phyloP scores from a whole-genome alignment of 2,113 vertebrate genomes.

The Ceyx cyanopectus region DNA sequence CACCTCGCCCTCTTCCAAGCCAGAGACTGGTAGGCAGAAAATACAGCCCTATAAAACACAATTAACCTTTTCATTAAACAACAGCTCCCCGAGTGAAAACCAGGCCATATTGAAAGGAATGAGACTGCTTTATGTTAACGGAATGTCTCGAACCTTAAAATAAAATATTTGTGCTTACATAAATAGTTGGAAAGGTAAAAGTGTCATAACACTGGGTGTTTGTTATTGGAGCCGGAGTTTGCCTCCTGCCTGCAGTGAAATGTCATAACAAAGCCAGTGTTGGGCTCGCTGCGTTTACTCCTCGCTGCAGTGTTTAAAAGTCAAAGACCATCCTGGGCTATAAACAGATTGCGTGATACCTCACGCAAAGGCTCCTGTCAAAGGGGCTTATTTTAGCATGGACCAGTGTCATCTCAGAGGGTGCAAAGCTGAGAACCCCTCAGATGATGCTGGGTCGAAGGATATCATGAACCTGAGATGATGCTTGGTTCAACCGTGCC shows the following conservation, averaged over 20 bases:
- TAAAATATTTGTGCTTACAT: conserved; percentile 79
- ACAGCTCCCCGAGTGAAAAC: conserved; percentile 44
- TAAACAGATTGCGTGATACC: conserved; percentile 22
- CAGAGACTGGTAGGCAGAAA: conserved; percentile 33
- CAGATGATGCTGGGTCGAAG: accelerated
- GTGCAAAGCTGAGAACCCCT: not conserved
- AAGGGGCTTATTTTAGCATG: not conserved
- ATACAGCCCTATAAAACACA: conserved; percentile 63
- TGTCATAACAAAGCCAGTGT: conserved; percentile 67
- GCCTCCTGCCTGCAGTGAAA: conserved; percentile 75
- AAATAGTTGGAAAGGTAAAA: conserved; percentile 81
- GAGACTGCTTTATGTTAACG: conserved; percentile 75
- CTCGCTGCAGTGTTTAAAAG: conserved; percentile 52
- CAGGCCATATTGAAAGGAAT: conserved; percentile 19
- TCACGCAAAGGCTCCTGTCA: not conserved
- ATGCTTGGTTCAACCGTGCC: accelerated
- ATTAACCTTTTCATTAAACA: conserved; percentile 75
- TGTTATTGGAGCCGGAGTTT: conserved; percentile 71
- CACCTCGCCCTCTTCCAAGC: conserved; percentile 33
- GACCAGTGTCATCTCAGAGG: not conserved
- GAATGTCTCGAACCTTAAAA: conserved; percentile 57
- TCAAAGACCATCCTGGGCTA: conserved; percentile 13
- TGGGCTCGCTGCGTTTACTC: conserved; percentile 58
- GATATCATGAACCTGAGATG: accelerated
- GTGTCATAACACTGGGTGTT: conserved; percentile 79